A percentile compares a stretch with the other conserved stretches of the same genome.
Evolutionary conservation across 2,113 vertebrate genomes (phyloP).

Genomic region (Sorex araneus): DNA sequence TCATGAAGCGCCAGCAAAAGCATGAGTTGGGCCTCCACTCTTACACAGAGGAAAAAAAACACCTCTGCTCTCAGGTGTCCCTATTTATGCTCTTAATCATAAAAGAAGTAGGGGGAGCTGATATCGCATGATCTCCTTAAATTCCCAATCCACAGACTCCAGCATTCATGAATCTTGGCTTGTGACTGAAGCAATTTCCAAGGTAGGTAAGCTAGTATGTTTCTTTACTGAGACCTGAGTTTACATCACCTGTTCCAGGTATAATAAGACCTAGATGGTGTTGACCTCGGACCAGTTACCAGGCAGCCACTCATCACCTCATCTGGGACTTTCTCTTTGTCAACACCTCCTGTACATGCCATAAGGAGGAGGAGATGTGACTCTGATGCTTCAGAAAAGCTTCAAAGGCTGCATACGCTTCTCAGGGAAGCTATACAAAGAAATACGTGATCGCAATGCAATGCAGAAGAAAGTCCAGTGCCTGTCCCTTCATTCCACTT

Average conservation of each 20-base stretch:
- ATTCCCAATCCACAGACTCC: conserved; percentile 1
- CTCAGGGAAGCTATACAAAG: background rate
- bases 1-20: background rate
- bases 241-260: background rate
- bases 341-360: background rate
- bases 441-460: background rate
- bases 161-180: background rate
- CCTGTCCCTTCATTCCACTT: background rate
- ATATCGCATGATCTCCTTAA: background rate
- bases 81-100: background rate
- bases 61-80: conserved; percentile 20
- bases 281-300: background rate
- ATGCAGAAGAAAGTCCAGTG: background rate
- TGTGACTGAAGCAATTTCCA: background rate
- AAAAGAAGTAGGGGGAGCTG: conserved; percentile 11
- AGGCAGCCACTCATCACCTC: background rate
- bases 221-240: background rate
- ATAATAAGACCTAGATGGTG: background rate
- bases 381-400: conserved; percentile 21
- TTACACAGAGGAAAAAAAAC: background rate
- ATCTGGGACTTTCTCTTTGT: background rate
- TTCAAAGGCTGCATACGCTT: background rate
- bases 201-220: background rate
- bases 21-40: background rate
- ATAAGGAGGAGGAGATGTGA: conserved; percentile 7